phyloP scores from a whole-genome alignment of 2,113 vertebrate genomes.

The Campylomormyrus tamandua region DNA sequence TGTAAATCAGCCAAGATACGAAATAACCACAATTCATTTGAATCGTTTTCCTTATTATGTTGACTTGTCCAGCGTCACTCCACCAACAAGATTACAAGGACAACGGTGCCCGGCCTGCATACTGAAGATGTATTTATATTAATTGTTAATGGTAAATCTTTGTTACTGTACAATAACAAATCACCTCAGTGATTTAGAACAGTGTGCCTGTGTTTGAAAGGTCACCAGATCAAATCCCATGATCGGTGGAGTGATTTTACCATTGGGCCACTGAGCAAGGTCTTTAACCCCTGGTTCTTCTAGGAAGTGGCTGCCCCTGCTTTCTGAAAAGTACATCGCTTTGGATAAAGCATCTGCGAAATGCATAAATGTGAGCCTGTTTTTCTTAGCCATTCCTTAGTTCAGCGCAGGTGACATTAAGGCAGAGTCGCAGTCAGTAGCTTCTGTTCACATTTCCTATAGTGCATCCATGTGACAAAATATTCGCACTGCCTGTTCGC shows the following conservation, averaged over 20 bases:
- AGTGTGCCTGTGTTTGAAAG: background rate
- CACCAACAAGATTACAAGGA: background rate
- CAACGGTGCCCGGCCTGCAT: background rate
- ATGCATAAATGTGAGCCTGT: background rate
- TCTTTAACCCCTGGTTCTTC: background rate
- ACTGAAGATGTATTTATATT: background rate
- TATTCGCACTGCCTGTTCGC: background rate
- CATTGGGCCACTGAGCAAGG: background rate
- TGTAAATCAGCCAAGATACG: background rate
- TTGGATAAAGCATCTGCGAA: background rate
- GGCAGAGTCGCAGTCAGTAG: background rate
- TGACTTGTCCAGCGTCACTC: background rate
- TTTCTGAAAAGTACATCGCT: background rate
- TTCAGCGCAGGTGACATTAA: background rate
- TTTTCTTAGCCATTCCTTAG: background rate
- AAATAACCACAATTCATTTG: background rate
- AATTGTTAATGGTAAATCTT: background rate
- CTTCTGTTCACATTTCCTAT: background rate
- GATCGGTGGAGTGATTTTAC: background rate
- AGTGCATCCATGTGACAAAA: background rate
- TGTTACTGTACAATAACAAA: background rate
- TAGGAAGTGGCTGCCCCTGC: background rate
- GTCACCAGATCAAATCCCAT: background rate
- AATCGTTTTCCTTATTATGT: background rate
- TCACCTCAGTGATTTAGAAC: background rate